Evolutionary conservation across 2,113 vertebrate genomes (phyloP), one percentile per base, ranked within the genome.

Genomic region (Serinus canaria): DNA sequence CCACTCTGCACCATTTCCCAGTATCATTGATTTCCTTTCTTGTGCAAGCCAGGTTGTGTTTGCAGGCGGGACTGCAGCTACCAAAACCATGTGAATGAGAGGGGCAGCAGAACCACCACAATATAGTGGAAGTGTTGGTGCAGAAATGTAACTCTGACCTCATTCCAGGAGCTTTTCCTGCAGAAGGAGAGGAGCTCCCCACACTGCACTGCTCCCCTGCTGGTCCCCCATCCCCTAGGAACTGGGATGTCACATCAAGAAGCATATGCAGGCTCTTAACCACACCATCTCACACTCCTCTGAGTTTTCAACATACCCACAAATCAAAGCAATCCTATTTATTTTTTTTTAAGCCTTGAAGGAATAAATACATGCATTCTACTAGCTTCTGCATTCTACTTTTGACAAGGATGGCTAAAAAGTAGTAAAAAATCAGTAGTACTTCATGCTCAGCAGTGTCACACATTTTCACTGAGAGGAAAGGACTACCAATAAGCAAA

Each of bases 151-250:
- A 62, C n/a, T 44, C 31, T 2, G 2, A 41, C 6, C 11, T 69
- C 12, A 7, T 66, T 72, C 15, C 9, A 53, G 25, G 28, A 46
- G 35, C 11, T 74, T 83, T 87, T 49, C 17, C 56, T 11, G 7
- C 20, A 53, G 60, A 24, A 35, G 60, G 11, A 64, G 9, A 0
- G 0, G 49, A 60, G 50, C 15, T 73, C 11, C 35, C 27, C 52
- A 49, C 15, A 11, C 12, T 30, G 14, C 2, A 3, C 37, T 82
- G 23, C 12, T 78, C 3, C 11, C 5, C 17, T 7, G 5, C 69
- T 11, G 1, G 9, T 55, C 1, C 20, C 17, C 18, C 18, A 18
- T 33, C 13, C 35, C 21, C 0, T 14, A 22, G 27, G 24, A 20
- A 2, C 13, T 78, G 55, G 9, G 2, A 35, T 53, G 23, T 59